Evolutionary conservation across 2,797 vertebrate genomes (phyloP).

Genomic region (Taeniopygia guttata): DNA sequence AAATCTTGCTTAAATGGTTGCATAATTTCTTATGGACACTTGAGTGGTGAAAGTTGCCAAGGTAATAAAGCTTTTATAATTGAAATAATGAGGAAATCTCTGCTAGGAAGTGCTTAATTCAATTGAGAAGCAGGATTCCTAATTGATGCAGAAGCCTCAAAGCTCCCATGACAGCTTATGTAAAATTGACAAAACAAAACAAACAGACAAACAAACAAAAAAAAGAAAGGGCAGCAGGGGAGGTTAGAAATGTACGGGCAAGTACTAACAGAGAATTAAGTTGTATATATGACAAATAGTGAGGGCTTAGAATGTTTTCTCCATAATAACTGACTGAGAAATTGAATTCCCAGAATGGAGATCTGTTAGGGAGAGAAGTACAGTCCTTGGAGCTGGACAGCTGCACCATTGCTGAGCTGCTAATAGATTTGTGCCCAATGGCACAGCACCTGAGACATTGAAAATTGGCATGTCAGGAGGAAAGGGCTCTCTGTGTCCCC

Average conservation of each 20-base stretch:
- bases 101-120: background rate
- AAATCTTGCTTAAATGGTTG: background rate
- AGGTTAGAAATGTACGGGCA: background rate
- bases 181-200: background rate
- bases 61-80: background rate
- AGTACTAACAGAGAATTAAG: background rate
- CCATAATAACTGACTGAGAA: background rate
- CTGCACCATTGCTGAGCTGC: background rate
- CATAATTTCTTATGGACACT: background rate
- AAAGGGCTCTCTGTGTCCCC: background rate
- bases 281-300: background rate
- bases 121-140: background rate
- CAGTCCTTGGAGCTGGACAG: background rate
- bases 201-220: no score
- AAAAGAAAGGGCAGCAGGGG: background rate
- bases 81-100: background rate
- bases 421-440: background rate
- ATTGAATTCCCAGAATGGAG: background rate
- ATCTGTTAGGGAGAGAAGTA: background rate
- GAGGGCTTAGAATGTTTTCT: background rate
- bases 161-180: background rate
- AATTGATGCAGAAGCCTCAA: background rate
- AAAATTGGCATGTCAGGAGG: background rate
- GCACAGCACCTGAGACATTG: background rate
- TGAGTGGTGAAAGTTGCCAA: background rate